These are phyloP conservation scores for Apis cerana DNA, from an alignment of 1,140 invertebrate species.

Conservation along the genomic window DNA sequence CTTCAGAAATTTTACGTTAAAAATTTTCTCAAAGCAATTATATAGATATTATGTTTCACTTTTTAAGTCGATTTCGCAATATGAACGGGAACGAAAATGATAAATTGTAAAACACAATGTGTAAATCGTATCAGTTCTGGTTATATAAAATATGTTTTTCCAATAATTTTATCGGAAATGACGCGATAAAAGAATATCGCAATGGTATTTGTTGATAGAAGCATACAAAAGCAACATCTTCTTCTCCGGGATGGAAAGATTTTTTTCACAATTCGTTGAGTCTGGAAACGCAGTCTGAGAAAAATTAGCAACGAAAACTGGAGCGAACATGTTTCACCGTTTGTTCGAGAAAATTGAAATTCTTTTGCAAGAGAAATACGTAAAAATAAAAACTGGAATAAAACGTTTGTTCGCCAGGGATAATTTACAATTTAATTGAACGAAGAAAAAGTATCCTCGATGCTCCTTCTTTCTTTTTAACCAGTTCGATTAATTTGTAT, in stretches of 20 bases:
- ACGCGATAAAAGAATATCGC: too few relatives aligned
- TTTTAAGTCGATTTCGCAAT: too few relatives aligned
- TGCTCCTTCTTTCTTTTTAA: background rate
- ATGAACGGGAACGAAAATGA: too few relatives aligned
- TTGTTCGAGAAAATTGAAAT: constrained; percentile 10
- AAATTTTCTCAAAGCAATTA: too few relatives aligned
- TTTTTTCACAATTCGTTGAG: background rate
- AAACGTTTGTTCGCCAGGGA: background rate
- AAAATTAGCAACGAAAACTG: background rate
- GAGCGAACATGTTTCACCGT: background rate
- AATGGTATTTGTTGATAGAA: background rate
- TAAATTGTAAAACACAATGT: background rate
- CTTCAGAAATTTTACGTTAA: too few relatives aligned
- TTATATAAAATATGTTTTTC: too few relatives aligned
- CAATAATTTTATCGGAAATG: too few relatives aligned
- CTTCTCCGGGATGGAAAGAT: background rate
- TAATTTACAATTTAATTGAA: constrained; percentile 6
- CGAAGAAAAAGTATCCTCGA: background rate
- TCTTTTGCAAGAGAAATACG: background rate
- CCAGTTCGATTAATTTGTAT: background rate
- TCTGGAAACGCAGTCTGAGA: too few relatives aligned
- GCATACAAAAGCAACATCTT: background rate
- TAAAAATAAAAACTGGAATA: background rate
- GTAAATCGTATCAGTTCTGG: background rate
- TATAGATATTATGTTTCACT: too few relatives aligned